These are phyloP conservation scores for Momotus momota DNA, from an alignment of 2,797 vertebrate species.

Conservation along the genomic window DNA sequence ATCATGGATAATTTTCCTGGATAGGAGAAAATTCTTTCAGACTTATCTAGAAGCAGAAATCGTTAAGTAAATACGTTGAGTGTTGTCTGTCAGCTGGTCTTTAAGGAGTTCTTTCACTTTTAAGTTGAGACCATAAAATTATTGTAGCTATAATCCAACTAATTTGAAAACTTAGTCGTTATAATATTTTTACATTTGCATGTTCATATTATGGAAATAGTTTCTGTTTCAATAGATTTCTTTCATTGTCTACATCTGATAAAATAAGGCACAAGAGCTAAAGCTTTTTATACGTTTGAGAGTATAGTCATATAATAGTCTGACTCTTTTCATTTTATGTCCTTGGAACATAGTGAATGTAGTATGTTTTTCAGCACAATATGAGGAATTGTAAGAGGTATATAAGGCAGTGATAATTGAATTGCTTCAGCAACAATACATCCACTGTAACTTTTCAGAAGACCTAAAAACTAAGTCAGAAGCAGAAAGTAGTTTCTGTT, in stretches of 20 bases:
- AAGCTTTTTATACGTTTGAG: slow-evolving; percentile 27
- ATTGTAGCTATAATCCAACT: slow-evolving; percentile 14
- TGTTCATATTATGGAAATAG: slow-evolving; percentile 61
- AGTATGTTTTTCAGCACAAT: slow-evolving; percentile 27
- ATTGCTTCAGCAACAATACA: slow-evolving; percentile 1
- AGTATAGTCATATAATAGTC: not conserved
- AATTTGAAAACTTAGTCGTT: slow-evolving; percentile 55
- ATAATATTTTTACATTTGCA: slow-evolving; percentile 27
- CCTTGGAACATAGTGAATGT: not conserved
- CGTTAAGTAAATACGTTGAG: not conserved
- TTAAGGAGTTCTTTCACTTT: slow-evolving; percentile 31
- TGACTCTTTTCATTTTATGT: not conserved
- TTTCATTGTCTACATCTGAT: slow-evolving; percentile 51
- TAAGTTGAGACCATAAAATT: slow-evolving; percentile 9
- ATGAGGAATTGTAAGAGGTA: slow-evolving; percentile 5
- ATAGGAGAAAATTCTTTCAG: not conserved
- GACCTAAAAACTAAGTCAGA: not conserved
- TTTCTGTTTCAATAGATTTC: slow-evolving; percentile 53
- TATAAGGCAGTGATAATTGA: slow-evolving; percentile 48
- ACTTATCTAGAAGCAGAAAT: not conserved
- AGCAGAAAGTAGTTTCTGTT: not conserved
- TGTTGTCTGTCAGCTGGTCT: not conserved
- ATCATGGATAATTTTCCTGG: not conserved
- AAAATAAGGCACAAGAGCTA: slow-evolving; percentile 39
- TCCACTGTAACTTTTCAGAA: not conserved